Conservation (phyloP, 2,113 vertebrate species). For the Zingel zingel region DNA sequence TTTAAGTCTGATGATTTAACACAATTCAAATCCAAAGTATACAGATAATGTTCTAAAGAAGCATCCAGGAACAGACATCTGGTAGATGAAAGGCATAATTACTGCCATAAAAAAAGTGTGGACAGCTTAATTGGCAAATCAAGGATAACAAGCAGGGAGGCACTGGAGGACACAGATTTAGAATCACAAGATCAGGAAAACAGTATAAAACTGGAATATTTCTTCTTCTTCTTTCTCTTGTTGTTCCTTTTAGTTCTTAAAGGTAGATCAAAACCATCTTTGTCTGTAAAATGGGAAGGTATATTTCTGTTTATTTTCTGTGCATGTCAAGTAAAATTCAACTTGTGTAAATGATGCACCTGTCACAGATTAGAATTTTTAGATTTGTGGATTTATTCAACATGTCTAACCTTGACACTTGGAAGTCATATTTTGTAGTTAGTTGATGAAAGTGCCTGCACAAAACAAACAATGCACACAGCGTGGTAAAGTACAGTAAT, state of each 20-base stretch:
- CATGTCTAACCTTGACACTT: conserved; percentile 5
- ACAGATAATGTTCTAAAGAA: conserved; percentile 39
- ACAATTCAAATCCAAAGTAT: conserved; percentile 31
- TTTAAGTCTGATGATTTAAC: conserved; percentile 10
- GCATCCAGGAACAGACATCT: conserved; percentile 61
- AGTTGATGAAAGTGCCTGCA: conserved; percentile 23
- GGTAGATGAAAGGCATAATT: conserved; percentile 75
- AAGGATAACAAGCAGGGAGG: conserved; percentile 67
- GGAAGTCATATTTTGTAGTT: conserved; percentile 18
- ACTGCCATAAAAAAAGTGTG: conserved; percentile 68
- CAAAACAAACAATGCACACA: conserved; percentile 19
- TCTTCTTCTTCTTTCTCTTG: background rate
- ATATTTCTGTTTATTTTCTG: background rate
- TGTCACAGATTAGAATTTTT: background rate
- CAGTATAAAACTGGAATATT: conserved; percentile 29
- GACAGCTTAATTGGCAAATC: conserved; percentile 78
- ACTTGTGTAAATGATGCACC: background rate
- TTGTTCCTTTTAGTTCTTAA: conserved; percentile 17
- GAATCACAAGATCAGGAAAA: conserved; percentile 23
- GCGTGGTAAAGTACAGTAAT: conserved; percentile 49
- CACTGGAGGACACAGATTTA: conserved; percentile 53
- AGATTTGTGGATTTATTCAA: background rate
- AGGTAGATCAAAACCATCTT: conserved; percentile 14
- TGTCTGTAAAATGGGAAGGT: background rate
- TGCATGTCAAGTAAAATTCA: background rate